These are phyloP conservation scores for Chelonia mydas DNA, from an alignment of 2,797 vertebrate species.

Conservation along the genomic window DNA sequence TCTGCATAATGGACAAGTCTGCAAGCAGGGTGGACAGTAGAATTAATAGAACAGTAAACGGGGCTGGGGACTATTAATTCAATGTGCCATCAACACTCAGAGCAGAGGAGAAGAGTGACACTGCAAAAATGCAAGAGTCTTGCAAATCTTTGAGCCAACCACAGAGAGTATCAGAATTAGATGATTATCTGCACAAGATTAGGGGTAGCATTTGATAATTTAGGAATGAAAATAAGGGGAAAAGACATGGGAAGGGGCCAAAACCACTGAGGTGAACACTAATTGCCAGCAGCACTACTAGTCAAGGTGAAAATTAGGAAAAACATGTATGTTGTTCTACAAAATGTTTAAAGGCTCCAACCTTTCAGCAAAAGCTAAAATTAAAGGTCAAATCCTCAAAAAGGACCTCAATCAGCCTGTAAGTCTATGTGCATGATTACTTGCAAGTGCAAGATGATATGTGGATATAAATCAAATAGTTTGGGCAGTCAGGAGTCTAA, in stretches of 20 bases:
- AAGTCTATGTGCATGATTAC: not conserved
- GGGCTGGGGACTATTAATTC: not conserved
- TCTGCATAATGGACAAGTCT: not conserved
- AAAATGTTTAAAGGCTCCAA: not conserved
- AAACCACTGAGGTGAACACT: not conserved
- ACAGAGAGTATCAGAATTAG: not conserved
- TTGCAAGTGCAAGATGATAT: not conserved
- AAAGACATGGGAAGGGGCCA: not conserved
- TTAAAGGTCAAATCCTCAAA: not conserved
- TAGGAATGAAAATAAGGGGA: rapidly evolving
- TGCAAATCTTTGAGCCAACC: not conserved
- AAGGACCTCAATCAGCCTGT: not conserved
- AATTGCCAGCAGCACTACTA: not conserved
- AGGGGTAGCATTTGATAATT: not conserved
- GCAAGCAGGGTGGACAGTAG: not conserved
- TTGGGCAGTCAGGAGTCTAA: not conserved
- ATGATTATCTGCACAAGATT: not conserved
- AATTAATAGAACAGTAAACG: not conserved
- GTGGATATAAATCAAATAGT: not conserved
- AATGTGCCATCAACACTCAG: not conserved
- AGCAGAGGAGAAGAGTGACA: not conserved
- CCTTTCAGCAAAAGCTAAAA: not conserved
- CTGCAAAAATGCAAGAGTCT: not conserved
- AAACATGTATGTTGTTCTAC: not conserved
- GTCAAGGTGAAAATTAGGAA: not conserved